phyloP scores from a whole-genome alignment of 2,888 invertebrate species.

The Netelia inedita region DNA sequence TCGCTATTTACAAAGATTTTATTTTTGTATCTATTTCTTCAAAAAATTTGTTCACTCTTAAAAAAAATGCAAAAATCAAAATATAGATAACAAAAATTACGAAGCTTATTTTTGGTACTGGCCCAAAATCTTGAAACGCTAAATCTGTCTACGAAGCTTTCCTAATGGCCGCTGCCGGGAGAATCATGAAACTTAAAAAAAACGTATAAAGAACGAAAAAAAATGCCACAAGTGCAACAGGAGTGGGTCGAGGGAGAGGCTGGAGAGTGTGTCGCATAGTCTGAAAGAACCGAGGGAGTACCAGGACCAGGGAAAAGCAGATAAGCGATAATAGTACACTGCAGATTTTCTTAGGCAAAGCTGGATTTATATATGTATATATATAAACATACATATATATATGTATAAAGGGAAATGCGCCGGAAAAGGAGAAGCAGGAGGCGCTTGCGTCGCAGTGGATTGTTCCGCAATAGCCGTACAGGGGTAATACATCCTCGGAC shows the following conservation, averaged over 20 bases:
- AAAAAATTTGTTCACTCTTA: no score
- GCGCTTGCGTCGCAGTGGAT: constrained; percentile 69
- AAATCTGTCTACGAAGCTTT: no score
- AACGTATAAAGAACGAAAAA: neutral
- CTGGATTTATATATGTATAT: neutral
- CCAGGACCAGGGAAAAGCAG: neutral
- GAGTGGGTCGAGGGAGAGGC: constrained; percentile 12
- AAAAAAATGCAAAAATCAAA: no score
- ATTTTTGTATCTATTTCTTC: no score
- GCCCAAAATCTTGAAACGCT: no score
- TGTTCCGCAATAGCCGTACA: constrained; percentile 78
- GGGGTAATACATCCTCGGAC: constrained; percentile 81
- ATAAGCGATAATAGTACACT: constrained; percentile 10
- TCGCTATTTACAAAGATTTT: no score
- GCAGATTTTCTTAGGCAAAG: constrained; percentile 58
- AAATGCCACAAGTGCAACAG: constrained; percentile 33
- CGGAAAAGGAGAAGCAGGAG: constrained; percentile 40
- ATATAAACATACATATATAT: neutral
- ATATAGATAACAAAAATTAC: no score
- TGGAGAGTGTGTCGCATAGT: neutral
- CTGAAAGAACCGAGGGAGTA: neutral
- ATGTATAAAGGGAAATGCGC: constrained; percentile 11
- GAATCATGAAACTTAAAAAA: no score
- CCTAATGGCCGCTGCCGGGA: no score
- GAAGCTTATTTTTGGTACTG: no score